These are phyloP conservation scores for Probosciger aterrimus DNA, from an alignment of 2,113 vertebrate genomes.

Conservation along the genomic window DNA sequence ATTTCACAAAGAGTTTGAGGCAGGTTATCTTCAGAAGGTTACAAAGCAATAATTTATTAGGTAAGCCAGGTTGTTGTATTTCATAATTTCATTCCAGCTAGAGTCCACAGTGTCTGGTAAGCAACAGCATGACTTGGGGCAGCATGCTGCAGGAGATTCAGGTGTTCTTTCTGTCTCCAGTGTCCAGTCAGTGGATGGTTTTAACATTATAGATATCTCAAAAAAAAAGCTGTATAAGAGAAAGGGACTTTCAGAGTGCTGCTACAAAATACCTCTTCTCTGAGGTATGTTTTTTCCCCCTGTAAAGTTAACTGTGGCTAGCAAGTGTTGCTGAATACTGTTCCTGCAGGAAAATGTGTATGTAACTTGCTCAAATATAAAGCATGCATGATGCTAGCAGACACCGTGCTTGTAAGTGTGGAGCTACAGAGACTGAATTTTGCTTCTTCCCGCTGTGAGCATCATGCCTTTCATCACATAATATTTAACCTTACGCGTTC, in stretches of 20 bases:
- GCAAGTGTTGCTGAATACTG: background rate
- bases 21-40: conserved; percentile 39
- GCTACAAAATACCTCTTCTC: background rate
- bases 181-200: background rate
- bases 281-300: background rate
- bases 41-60: background rate
- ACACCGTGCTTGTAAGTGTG: background rate
- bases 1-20: conserved; percentile 2
- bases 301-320: conserved; percentile 2
- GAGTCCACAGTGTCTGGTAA: background rate
- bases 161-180: background rate
- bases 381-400: background rate
- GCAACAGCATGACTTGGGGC: background rate
- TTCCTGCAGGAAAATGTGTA: background rate
- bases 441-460: conserved; percentile 38
- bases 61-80: background rate
- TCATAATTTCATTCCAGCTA: conserved; percentile 29
- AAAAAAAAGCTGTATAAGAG: background rate
- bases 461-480: conserved; percentile 49
- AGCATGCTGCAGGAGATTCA: background rate
- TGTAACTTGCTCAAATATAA: background rate
- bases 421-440: background rate
- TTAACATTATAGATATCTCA: background rate
- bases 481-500: conserved; percentile 60
- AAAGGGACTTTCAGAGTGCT: background rate